These are phyloP conservation scores for Passer montanus DNA, from an alignment of 2,113 vertebrate species.

Conservation along the genomic window DNA sequence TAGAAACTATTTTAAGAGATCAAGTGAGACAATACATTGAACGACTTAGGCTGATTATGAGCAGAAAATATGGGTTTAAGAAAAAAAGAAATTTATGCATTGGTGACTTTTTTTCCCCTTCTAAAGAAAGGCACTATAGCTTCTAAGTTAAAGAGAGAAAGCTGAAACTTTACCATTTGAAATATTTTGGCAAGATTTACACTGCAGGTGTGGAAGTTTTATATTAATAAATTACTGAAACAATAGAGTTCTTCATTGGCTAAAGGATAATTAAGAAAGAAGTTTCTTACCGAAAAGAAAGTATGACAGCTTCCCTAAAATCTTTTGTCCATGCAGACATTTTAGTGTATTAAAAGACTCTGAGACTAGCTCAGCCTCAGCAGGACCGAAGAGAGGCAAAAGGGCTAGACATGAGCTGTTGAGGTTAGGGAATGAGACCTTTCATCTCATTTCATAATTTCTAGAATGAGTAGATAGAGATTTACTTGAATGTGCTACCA, in stretches of 20 bases:
- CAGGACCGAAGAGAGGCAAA: neutral
- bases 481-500: neutral
- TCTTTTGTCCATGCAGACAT: neutral
- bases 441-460: neutral
- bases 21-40: conserved; percentile 64
- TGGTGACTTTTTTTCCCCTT: conserved; percentile 16
- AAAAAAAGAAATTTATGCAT: conserved; percentile 44
- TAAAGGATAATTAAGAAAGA: conserved; percentile 4
- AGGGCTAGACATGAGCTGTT: neutral
- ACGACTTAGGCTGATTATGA: conserved; percentile 69
- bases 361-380: neutral
- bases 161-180: conserved; percentile 33
- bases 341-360: neutral
- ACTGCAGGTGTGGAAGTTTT: neutral
- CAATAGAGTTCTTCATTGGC: neutral
- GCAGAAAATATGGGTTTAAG: conserved; percentile 36
- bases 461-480: neutral
- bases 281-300: neutral
- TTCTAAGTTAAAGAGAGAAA: conserved; percentile 37
- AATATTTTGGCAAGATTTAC: conserved; percentile 39
- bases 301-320: neutral
- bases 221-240: neutral
- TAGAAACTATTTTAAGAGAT: conserved; percentile 70
- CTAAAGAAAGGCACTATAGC: conserved; percentile 34
- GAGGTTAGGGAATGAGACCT: neutral